Evolutionary conservation across 2,797 vertebrate genomes (phyloP).

Genomic region (Oreochromis mossambicus): DNA sequence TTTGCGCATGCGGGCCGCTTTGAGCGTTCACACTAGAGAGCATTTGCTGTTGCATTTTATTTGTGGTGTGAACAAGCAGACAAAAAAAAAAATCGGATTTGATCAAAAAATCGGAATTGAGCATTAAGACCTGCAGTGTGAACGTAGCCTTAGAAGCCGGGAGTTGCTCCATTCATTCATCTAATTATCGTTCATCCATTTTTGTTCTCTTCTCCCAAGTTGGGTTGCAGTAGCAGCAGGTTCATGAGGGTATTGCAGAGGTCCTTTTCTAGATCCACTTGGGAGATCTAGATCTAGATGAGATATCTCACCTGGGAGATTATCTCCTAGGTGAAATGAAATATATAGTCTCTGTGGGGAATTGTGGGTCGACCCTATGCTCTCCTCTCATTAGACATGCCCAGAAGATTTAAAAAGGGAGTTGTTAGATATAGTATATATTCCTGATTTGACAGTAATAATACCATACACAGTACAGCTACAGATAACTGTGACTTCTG

Average conservation of each 20-base stretch:
- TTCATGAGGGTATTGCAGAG: background rate
- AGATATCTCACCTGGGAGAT: too few relatives aligned
- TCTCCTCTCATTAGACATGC: background rate
- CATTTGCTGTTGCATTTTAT: too few relatives aligned
- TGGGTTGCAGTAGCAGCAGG: background rate
- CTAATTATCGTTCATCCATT: background rate
- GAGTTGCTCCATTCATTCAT: rapidly evolving
- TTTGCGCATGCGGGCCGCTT: too few relatives aligned
- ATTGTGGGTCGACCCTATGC: background rate
- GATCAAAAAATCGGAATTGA: too few relatives aligned
- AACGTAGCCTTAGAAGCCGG: background rate
- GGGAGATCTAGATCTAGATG: background rate
- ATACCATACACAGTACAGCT: background rate
- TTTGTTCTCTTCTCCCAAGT: background rate
- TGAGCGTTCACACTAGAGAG: too few relatives aligned
- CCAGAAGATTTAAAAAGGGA: background rate
- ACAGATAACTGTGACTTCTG: background rate
- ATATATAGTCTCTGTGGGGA: background rate
- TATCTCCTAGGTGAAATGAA: background rate
- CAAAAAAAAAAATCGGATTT: too few relatives aligned
- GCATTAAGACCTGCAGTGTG: too few relatives aligned
- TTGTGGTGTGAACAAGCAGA: too few relatives aligned
- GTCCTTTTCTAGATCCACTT: background rate
- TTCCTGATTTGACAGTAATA: background rate
- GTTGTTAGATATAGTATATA: background rate